A percentile compares a stretch with the other conserved stretches of the same genome.
phyloP scores from a whole-genome alignment of 2,113 vertebrate species.

The cattle (Bos taurus) region DNA sequence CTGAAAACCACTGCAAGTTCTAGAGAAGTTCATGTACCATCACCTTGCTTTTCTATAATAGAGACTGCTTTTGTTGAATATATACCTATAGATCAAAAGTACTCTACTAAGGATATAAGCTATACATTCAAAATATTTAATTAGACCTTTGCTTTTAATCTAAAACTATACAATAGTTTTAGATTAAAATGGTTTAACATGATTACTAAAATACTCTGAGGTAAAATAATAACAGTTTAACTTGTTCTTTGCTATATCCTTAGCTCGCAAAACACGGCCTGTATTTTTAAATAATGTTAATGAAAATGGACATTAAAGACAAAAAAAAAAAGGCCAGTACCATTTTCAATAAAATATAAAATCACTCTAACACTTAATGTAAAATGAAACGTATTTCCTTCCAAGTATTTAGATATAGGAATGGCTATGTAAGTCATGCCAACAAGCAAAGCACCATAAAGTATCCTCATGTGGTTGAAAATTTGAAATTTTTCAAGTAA shows the following conservation, averaged over 20 bases:
- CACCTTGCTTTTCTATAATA: background rate
- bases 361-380: background rate
- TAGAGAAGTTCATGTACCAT: background rate
- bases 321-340: background rate
- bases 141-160: conserved; percentile 20
- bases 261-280: background rate
- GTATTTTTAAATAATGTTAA: conserved; percentile 3
- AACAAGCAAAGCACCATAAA: conserved; percentile 58
- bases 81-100: background rate
- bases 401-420: background rate
- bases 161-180: conserved; percentile 19
- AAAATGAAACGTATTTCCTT: background rate
- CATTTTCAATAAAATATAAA: conserved; percentile 20
- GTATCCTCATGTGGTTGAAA: background rate
- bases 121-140: conserved; percentile 1
- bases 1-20: conserved; percentile 28
- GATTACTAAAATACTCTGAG: conserved; percentile 20
- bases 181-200: background rate
- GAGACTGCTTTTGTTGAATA: background rate
- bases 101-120: background rate
- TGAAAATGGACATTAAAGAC: background rate
- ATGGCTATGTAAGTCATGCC: background rate
- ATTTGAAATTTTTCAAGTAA: conserved; percentile 54
- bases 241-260: conserved; percentile 21
- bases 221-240: conserved; percentile 34